phyloP scores from a whole-genome alignment of 2,113 vertebrate genomes.

The Scortum barcoo region DNA sequence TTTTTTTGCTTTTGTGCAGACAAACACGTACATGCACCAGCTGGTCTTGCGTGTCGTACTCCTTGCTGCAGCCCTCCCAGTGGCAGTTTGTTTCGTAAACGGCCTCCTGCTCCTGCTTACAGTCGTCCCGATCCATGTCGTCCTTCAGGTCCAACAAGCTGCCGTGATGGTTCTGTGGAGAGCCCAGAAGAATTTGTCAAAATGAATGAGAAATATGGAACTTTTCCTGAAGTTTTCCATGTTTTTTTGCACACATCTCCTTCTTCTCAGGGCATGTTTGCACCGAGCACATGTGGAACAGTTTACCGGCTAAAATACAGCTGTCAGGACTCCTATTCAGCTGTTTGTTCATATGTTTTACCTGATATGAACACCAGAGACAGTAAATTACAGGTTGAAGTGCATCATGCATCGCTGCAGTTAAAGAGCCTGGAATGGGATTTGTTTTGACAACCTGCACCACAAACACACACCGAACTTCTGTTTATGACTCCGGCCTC shows the following conservation, averaged over 20 bases:
- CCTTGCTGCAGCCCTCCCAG: constrained; percentile 95
- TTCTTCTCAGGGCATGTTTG: neutral
- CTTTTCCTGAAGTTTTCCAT: neutral
- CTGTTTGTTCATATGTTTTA: constrained; percentile 40
- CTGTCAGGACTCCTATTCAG: constrained; percentile 5
- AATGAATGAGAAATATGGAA: too few relatives aligned
- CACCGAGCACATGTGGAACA: constrained; percentile 23
- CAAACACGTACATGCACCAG: constrained; percentile 93
- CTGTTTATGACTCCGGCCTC: neutral
- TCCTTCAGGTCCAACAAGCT: constrained; percentile 89
- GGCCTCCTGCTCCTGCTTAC: constrained; percentile 93
- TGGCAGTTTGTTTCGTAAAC: constrained; percentile 97
- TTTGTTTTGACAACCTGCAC: constrained; percentile 46
- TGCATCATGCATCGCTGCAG: neutral
- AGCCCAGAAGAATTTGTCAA: accelerated
- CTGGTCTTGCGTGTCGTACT: constrained; percentile 96
- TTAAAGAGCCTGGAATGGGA: constrained; percentile 29
- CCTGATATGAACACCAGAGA: constrained; percentile 2
- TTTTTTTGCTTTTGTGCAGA: neutral
- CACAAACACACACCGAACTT: constrained; percentile 34
- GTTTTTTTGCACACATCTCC: too few relatives aligned
- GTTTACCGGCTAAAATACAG: neutral
- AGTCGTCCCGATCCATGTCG: constrained; percentile 93
- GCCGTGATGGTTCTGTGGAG: constrained; percentile 86
- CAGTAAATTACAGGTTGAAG: constrained; percentile 44